phyloP scores from a whole-genome alignment of 2,113 vertebrate genomes.

The Notechis scutatus region DNA sequence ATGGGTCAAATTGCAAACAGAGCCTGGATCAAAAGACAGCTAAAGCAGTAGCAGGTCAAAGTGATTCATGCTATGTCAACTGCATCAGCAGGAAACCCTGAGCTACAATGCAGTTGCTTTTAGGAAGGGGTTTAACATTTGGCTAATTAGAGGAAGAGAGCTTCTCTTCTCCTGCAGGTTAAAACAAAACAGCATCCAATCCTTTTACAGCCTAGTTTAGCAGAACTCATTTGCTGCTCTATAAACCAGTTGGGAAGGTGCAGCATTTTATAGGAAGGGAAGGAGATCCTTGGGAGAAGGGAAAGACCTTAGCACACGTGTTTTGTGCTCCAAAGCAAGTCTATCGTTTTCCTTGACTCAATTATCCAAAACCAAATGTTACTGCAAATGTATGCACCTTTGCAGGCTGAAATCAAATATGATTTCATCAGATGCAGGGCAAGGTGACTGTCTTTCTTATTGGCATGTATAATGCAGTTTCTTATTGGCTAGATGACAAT shows the following conservation, averaged over 20 bases:
- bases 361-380: not conserved
- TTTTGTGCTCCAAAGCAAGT: not conserved
- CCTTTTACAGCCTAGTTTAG: not conserved
- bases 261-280: not conserved
- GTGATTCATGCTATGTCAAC: conserved; percentile 66
- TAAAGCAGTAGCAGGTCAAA: conserved; percentile 60
- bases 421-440: not conserved
- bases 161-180: conserved; percentile 36
- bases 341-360: not conserved
- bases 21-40: conserved; percentile 66
- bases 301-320: not conserved
- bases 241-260: not conserved
- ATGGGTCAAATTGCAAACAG: conserved; percentile 69
- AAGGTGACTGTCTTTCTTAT: not conserved
- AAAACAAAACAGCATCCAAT: conserved; percentile 15
- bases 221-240: conserved; percentile 8
- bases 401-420: not conserved
- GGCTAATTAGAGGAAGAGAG: conserved; percentile 51
- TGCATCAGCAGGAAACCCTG: conserved; percentile 67
- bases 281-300: not conserved
- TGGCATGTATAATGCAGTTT: not conserved
- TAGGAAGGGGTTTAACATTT: conserved; percentile 32
- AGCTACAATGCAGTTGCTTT: conserved; percentile 53
- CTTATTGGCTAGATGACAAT: not conserved
- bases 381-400: not conserved